Conservation (phyloP, 2,888 invertebrate genomes). For the Stramonita haemastoma region DNA sequence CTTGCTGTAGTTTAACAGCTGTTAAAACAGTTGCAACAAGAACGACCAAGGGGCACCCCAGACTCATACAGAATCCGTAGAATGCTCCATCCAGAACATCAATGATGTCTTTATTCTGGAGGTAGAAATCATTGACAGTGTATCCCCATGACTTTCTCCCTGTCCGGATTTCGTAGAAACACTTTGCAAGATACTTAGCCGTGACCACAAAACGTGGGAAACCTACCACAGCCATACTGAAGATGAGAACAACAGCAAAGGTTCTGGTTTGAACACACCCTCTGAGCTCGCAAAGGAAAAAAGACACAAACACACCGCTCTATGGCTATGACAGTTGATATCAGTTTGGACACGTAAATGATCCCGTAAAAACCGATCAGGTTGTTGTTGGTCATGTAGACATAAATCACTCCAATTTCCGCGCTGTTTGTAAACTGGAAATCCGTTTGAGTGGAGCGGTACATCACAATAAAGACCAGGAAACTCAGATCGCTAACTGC, state of each 20-base stretch:
- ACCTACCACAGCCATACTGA: neutral
- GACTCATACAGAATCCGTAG: slow-evolving; percentile 19
- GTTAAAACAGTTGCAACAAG: slow-evolving; percentile 28
- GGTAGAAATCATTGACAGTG: slow-evolving; percentile 19
- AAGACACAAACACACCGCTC: slow-evolving; percentile 37
- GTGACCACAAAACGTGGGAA: slow-evolving; percentile 12
- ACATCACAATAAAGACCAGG: neutral
- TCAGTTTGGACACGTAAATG: no score
- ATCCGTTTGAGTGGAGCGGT: neutral
- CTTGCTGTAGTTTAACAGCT: neutral
- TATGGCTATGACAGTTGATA: no score
- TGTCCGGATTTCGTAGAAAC: slow-evolving; percentile 11
- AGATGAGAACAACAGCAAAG: neutral
- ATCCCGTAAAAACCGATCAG: no score
- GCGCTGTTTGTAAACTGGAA: neutral
- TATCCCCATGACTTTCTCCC: neutral
- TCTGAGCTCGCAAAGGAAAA: slow-evolving; percentile 25
- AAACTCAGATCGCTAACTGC: neutral
- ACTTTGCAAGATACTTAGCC: slow-evolving; percentile 4
- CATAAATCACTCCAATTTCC: neutral
- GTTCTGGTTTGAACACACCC: neutral
- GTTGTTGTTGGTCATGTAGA: neutral
- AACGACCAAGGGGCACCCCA: no score
- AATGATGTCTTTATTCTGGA: slow-evolving; percentile 1
- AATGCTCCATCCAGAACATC: slow-evolving; percentile 7